phyloP scores from a whole-genome alignment of 2,113 vertebrate genomes.

The Lepus europaeus region DNA sequence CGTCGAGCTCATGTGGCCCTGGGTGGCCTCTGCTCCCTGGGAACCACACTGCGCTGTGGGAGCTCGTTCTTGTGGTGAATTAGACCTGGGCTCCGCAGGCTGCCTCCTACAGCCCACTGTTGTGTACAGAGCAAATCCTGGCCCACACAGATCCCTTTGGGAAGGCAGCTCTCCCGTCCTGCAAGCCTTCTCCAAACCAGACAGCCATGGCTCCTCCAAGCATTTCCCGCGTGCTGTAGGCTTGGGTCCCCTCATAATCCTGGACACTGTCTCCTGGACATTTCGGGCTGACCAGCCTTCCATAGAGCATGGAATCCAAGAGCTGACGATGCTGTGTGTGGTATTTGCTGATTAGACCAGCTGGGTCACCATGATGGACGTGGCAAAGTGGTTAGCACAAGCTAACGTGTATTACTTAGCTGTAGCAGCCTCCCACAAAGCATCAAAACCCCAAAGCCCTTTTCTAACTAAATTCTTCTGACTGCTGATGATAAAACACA shows the following conservation, averaged over 20 bases:
- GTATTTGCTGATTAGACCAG: neutral
- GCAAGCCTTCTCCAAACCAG: neutral
- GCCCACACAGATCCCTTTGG: too few relatives aligned
- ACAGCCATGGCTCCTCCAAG: neutral
- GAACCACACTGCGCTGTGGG: neutral
- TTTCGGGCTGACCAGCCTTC: neutral
- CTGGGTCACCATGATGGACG: neutral
- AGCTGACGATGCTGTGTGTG: neutral
- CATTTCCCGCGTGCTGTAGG: neutral
- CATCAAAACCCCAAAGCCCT: neutral
- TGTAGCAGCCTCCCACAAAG: neutral
- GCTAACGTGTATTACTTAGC: neutral
- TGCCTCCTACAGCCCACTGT: too few relatives aligned
- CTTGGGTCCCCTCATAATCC: neutral
- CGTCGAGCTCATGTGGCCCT: neutral
- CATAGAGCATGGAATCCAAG: neutral
- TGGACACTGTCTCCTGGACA: neutral
- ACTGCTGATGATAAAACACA: too few relatives aligned
- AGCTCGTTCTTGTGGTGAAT: neutral
- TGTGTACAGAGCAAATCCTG: neutral
- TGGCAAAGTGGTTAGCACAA: neutral
- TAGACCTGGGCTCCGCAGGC: neutral
- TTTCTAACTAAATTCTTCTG: neutral
- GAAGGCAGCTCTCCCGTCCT: neutral
- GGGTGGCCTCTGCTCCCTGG: neutral